Evolutionary conservation across 1,140 invertebrate genomes (phyloP).

Genomic region (Batillaria attramentaria): DNA sequence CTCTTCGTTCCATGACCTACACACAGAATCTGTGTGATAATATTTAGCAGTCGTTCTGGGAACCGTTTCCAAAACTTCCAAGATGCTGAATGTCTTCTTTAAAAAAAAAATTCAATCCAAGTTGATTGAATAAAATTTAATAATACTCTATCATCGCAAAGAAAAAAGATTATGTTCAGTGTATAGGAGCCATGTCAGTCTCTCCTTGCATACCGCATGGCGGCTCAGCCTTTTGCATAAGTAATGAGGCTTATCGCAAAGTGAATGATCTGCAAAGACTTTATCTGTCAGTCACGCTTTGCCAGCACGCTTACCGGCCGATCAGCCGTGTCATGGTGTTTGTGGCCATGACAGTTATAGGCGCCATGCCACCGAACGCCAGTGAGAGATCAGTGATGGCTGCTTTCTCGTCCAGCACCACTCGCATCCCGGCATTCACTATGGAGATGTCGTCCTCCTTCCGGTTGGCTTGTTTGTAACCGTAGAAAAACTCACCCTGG

Average conservation of each 20-base stretch:
- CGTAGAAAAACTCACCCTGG: constrained; percentile 81
- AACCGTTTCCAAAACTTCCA: not conserved
- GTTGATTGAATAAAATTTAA: too few species aligned
- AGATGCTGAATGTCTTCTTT: too few species aligned
- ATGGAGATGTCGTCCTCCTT: constrained; percentile 97
- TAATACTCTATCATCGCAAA: not conserved
- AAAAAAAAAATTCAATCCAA: too few species aligned
- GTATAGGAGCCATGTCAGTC: not conserved
- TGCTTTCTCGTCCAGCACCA: constrained; percentile 70
- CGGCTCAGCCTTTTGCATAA: too few species aligned
- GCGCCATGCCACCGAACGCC: constrained; percentile 93
- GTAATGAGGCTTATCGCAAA: too few species aligned
- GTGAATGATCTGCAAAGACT: too few species aligned
- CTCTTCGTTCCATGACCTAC: constrained; percentile 81
- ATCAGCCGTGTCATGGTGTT: constrained; percentile 79
- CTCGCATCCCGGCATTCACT: constrained; percentile 81
- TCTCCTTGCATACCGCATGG: not conserved
- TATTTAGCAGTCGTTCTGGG: too few species aligned
- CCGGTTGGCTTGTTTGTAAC: constrained; percentile 93
- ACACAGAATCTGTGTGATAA: not conserved
- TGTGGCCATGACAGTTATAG: constrained; percentile 84
- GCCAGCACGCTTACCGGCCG: constrained; percentile 76
- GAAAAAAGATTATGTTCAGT: not conserved
- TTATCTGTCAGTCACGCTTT: too few species aligned
- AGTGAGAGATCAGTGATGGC: constrained; percentile 79